Evolutionary conservation across 2,797 vertebrate genomes (phyloP), one percentile per base, ranked within the genome.

Genomic region (Miichthys miiuy): DNA sequence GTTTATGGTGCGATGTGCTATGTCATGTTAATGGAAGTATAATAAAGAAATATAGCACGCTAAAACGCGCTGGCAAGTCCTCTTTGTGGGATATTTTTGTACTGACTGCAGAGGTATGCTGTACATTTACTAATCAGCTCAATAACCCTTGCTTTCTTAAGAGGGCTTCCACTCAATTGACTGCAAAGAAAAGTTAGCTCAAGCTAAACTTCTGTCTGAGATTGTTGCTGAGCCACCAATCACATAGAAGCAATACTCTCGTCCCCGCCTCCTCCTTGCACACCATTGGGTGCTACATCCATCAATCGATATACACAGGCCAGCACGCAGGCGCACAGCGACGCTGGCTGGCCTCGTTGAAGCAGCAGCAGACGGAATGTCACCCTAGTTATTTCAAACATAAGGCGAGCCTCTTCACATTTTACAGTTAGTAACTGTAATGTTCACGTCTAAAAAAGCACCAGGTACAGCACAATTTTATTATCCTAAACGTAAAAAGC

Each of bases 301-400:
- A n/a, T 77, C 69, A 64, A 82, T 82, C 72, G 76, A 9, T 38
- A 17, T 51, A 6, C 61, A 3, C 3, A 20, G 20, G 13, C 50
- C 27, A 62, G 27, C 25, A 5, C 13, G 10, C 52, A 65, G 23
- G 41, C 41, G n/a, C 54, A 61, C 13, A 11, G 48, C n/a, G 23
- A 72, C 21, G 34, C 8, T 38, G 34, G n/a, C 46, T 25, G 57
- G n/a, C 21, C 70, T 3, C 38, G 6, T 21, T 56, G 48, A 21
- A 61, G 21, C n/a, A 62, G 27, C 27, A 27, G 25, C 38, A 71
- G 13, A 30, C 13, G 4, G 5, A 58, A 20, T 52, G 57, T 14
- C 34, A 51, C 38, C 34, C 16, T 8, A 6, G 7, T 30, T 48
- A 6, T 4, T 0, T 47, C 50, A 20, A 18, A 50, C 7, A 14